Evolutionary conservation across 2,888 invertebrate genomes (phyloP).

Genomic region (Orchesellides sinensis): DNA sequence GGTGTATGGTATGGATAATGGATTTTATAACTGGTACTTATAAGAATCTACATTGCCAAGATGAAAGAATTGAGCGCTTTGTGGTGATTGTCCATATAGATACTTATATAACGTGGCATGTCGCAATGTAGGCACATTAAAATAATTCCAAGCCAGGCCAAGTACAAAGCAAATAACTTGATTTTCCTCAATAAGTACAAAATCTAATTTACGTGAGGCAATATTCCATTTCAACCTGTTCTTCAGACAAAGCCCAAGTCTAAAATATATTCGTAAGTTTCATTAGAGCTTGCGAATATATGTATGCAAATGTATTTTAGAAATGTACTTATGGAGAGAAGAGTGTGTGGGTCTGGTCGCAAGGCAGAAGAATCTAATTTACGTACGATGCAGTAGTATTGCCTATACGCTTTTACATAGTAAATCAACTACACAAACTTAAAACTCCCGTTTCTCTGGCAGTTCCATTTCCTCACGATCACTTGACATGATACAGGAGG

Average conservation of each 20-base stretch:
- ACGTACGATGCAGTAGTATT: too few relatives aligned
- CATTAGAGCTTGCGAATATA: too few relatives aligned
- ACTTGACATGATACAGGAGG: constrained; percentile 30
- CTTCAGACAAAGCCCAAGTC: too few relatives aligned
- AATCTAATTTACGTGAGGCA: too few relatives aligned
- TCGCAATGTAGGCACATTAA: not conserved
- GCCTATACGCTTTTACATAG: too few relatives aligned
- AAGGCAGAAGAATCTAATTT: too few relatives aligned
- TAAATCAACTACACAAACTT: not conserved
- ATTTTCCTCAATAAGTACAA: constrained; percentile 5
- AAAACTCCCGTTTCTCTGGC: not conserved
- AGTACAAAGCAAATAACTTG: not conserved
- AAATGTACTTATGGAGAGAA: too few relatives aligned
- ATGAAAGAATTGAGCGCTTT: not conserved
- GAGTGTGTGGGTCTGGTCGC: too few relatives aligned
- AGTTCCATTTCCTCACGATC: constrained; percentile 9
- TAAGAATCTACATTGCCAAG: not conserved
- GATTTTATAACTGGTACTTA: constrained; percentile 16
- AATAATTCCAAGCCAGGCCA: not conserved
- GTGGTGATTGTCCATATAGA: not conserved
- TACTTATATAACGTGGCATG: not conserved
- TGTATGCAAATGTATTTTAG: too few relatives aligned
- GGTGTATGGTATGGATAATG: constrained; percentile 9
- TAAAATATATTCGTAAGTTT: too few relatives aligned
- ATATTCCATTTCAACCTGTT: too few relatives aligned